Percentiles rank a stretch among this genome's conserved stretches.
Conservation (phyloP, 2,888 invertebrate species). For the Cacoxenus indagator region DNA sequence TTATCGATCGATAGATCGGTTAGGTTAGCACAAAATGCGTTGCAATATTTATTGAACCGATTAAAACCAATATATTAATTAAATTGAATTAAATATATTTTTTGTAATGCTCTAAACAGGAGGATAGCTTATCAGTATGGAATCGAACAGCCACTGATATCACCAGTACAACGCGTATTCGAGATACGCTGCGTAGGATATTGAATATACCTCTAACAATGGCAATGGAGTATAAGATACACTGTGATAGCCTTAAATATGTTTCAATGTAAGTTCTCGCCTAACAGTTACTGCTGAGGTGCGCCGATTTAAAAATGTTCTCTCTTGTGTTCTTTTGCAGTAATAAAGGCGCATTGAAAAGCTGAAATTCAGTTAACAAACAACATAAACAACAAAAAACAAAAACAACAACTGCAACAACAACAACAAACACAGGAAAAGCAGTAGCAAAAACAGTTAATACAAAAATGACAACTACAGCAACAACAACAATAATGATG, state of each 20-base stretch:
- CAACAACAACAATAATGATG: constrained; percentile 32
- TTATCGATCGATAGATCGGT: too few species aligned
- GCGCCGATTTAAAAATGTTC: too few species aligned
- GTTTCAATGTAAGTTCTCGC: constrained; percentile 71
- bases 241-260: constrained; percentile 85
- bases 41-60: neutral
- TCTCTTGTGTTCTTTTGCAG: constrained; percentile 47
- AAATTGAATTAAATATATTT: constrained; percentile 8
- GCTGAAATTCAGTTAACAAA: constrained; percentile 69
- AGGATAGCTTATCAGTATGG: constrained; percentile 97
- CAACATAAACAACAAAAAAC: constrained; percentile 54
- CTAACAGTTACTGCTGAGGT: neutral
- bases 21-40: too few species aligned
- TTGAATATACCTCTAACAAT: constrained; percentile 94
- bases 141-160: constrained; percentile 94
- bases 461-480: constrained; percentile 31
- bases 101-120: constrained; percentile 73
- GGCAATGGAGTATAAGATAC: constrained; percentile 94
- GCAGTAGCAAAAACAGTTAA: constrained; percentile 38
- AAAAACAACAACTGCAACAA: constrained; percentile 53
- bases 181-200: constrained; percentile 94
- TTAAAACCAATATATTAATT: neutral
- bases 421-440: constrained; percentile 53
- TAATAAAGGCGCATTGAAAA: constrained; percentile 70
- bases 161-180: constrained; percentile 88